Percentiles rank a stretch among this genome's conserved stretches.
These are phyloP conservation scores for Chaetophractus vellerosus DNA, from an alignment of 2,797 vertebrate genomes.

Conservation along the genomic window DNA sequence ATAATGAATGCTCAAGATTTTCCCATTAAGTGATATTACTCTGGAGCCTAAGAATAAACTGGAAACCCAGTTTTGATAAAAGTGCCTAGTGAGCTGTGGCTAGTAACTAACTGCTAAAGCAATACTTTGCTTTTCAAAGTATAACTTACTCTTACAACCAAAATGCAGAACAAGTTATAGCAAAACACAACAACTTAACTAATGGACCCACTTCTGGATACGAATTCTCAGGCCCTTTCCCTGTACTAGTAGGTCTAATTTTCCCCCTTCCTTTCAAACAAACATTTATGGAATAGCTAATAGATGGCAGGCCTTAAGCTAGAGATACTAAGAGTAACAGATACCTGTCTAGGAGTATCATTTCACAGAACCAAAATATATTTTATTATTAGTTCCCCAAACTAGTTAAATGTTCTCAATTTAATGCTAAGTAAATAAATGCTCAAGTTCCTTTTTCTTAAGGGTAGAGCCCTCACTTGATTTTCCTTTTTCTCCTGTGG, in stretches of 20 bases:
- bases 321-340: background rate
- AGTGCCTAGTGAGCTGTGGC: background rate
- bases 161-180: background rate
- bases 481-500: background rate
- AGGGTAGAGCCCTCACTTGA: background rate
- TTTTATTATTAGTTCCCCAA: constrained; percentile 14
- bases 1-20: background rate
- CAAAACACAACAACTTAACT: constrained; percentile 27
- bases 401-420: constrained; percentile 11
- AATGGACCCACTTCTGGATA: constrained; percentile 1
- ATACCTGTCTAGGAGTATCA: background rate
- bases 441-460: constrained; percentile 50
- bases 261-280: background rate
- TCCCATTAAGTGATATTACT: background rate
- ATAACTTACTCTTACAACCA: background rate
- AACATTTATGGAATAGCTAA: background rate
- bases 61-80: constrained; percentile 37
- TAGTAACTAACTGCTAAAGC: background rate
- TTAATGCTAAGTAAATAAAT: background rate
- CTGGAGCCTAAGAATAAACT: background rate
- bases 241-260: constrained; percentile 18
- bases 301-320: background rate
- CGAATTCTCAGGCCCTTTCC: background rate
- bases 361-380: constrained; percentile 26
- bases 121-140: constrained; percentile 49